phyloP scores from a whole-genome alignment of 2,113 vertebrate genomes.

The Clarias magur region DNA sequence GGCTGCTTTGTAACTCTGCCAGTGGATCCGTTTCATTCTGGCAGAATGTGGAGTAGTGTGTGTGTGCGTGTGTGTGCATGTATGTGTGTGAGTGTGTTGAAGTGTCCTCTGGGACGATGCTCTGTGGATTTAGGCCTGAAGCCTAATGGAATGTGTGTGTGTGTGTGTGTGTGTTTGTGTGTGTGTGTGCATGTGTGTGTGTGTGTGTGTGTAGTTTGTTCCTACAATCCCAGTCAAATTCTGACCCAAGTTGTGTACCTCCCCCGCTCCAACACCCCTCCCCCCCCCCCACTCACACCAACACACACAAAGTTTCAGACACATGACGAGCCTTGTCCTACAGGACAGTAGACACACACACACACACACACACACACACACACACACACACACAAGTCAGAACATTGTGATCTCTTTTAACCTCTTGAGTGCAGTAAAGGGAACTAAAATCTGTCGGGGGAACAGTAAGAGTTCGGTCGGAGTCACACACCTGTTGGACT shows the following conservation, averaged over 20 bases:
- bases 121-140: conserved; percentile 21
- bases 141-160: neutral
- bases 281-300: conserved; percentile 27
- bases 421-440: neutral
- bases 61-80: neutral
- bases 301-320: neutral
- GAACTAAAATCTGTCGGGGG: neutral
- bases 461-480: neutral
- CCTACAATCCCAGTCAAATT: conserved; percentile 32
- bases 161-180: neutral
- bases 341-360: neutral
- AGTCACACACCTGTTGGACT: conserved; percentile 82
- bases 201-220: neutral
- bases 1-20: conserved; percentile 29
- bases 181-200: neutral
- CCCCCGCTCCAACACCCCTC: too few relatives aligned
- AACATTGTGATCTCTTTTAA: conserved; percentile 26
- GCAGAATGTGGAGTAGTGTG: conserved; percentile 4
- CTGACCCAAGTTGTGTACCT: neutral
- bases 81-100: neutral
- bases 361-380: conserved; percentile 12
- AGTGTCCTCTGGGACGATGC: conserved; percentile 3
- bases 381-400: conserved; percentile 3
- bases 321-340: neutral
- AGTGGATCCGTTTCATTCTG: conserved; percentile 24